Conservation (phyloP, 92 coral and sea anemone genomes). For the Parazoanthus swiftii region DNA sequence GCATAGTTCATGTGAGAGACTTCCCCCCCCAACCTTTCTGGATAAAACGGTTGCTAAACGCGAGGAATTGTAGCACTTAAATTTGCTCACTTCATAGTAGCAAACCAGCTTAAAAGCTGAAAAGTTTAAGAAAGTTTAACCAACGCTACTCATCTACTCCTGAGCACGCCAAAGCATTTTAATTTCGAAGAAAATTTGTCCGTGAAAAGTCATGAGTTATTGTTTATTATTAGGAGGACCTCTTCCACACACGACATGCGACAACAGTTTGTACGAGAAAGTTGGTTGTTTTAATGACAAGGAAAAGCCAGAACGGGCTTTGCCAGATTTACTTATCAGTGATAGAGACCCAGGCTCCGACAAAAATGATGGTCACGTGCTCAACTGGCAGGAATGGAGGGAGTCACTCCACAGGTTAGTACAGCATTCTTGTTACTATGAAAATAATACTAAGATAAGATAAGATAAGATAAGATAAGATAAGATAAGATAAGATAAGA, state of each 20-base stretch:
- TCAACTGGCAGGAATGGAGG: conserved; percentile 16
- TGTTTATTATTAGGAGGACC: not conserved
- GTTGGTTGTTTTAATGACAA: conserved; percentile 18
- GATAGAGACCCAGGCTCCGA: conserved; percentile 13
- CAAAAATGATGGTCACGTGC: conserved; percentile 22
- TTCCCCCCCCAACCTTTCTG: not conserved
- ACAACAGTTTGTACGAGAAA: conserved; percentile 18
- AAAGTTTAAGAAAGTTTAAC: no score
- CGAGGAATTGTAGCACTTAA: no score
- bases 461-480: no score
- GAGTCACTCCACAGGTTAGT: conserved; percentile 21
- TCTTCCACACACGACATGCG: conserved; percentile 2
- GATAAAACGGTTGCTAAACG: not conserved
- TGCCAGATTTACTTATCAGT: conserved; percentile 20
- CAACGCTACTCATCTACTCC: no score
- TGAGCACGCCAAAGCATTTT: not conserved
- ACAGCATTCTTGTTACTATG: no score
- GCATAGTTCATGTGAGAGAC: not conserved
- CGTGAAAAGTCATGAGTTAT: not conserved
- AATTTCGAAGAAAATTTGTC: no score
- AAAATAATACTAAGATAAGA: no score
- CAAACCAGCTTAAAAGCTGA: no score
- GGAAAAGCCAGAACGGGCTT: not conserved
- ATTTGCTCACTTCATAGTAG: no score
- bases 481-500: no score